These are phyloP conservation scores for Pimephales promelas DNA, from an alignment of 2,113 vertebrate species.

Conservation along the genomic window DNA sequence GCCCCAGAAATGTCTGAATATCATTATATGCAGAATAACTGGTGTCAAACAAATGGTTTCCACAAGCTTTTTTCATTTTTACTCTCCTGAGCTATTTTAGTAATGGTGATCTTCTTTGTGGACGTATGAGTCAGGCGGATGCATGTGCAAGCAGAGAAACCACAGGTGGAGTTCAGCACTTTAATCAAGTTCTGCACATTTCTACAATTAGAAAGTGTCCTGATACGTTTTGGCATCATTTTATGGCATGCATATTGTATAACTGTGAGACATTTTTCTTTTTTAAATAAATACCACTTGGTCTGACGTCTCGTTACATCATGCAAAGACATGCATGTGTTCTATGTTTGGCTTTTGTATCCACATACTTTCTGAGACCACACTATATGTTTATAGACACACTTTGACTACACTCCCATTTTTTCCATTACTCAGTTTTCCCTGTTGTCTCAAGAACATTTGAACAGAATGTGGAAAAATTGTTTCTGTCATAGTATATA, in stretches of 20 bases:
- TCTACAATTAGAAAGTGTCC: background rate
- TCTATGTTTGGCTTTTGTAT: background rate
- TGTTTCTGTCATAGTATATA: background rate
- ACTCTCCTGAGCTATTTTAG: background rate
- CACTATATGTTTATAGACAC: conserved; percentile 5
- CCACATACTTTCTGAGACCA: conserved; percentile 1
- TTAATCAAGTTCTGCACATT: background rate
- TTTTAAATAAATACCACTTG: background rate
- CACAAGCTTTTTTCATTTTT: background rate
- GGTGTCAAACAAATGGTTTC: background rate
- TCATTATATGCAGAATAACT: background rate
- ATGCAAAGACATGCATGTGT: background rate
- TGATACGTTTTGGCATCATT: background rate
- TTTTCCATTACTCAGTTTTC: conserved; percentile 14
- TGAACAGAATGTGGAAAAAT: background rate
- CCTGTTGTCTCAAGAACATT: background rate
- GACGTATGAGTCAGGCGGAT: no score
- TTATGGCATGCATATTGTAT: background rate
- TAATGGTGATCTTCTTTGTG: background rate
- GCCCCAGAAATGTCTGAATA: background rate
- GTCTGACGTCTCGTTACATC: background rate
- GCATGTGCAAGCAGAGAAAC: no score
- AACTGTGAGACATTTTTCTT: background rate
- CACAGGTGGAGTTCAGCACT: background rate
- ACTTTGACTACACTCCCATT: background rate